phyloP scores from a whole-genome alignment of 2,888 invertebrate species.

The Pachydiplax longipennis region DNA sequence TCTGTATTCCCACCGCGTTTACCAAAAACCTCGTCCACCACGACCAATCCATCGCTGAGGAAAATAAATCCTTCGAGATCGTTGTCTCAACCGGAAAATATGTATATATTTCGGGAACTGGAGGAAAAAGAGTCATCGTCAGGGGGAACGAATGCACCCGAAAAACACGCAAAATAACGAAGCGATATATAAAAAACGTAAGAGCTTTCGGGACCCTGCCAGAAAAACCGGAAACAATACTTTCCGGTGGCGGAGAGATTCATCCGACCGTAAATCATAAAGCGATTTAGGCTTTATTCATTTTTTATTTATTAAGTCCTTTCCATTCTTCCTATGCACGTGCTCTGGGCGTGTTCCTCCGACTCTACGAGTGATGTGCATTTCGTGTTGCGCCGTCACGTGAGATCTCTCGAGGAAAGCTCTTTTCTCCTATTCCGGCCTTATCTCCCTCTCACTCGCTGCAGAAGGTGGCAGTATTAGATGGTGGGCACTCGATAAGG shows the following conservation, averaged over 20 bases:
- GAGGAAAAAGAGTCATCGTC: background rate
- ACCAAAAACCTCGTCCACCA: background rate
- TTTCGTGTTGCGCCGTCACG: background rate
- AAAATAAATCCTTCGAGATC: background rate
- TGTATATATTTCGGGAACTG: background rate
- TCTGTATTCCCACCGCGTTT: background rate
- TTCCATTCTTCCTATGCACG: background rate
- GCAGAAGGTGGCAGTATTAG: background rate
- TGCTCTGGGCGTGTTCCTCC: background rate
- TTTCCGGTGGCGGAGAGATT: background rate
- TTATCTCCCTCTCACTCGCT: background rate
- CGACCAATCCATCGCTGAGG: background rate
- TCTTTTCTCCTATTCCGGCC: background rate
- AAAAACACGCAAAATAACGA: background rate
- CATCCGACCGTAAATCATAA: conserved; percentile 30
- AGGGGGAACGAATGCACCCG: background rate
- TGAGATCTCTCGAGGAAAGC: background rate
- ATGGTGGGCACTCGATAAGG: background rate
- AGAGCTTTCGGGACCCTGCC: background rate
- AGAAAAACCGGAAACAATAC: background rate
- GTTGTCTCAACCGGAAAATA: background rate
- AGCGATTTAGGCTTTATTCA: background rate
- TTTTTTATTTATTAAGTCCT: background rate
- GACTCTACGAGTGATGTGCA: background rate
- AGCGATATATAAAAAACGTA: background rate